A percentile compares a stretch with the other conserved stretches of the same genome.
These are phyloP conservation scores for Tychaedon coryphoeus DNA, from an alignment of 2,113 vertebrate genomes.

Conservation along the genomic window DNA sequence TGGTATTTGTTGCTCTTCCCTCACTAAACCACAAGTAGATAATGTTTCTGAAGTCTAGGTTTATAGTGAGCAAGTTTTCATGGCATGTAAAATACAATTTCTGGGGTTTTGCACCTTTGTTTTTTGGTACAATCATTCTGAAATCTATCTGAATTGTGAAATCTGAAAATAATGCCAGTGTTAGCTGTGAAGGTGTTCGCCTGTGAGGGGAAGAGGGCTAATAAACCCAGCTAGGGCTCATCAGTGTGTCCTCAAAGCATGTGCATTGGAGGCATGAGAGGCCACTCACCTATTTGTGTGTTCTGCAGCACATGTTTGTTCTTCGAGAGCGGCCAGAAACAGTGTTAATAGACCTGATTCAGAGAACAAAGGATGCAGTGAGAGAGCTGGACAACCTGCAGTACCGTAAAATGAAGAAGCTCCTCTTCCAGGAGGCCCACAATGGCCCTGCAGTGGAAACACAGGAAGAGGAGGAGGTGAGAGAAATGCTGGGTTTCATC, in stretches of 20 bases:
- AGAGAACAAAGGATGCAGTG: conserved; percentile 97
- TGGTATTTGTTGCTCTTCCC: background rate
- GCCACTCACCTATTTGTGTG: background rate
- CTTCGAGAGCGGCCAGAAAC: conserved; percentile 92
- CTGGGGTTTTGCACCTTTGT: background rate
- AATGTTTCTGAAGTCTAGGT: background rate
- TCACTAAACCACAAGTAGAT: background rate
- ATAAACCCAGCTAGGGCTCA: background rate
- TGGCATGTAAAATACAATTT: background rate
- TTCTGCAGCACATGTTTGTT: conserved; percentile 92
- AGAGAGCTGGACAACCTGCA: conserved; percentile 98
- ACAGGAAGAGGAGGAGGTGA: conserved; percentile 96
- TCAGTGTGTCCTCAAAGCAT: background rate
- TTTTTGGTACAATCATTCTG: background rate
- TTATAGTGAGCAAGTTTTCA: background rate
- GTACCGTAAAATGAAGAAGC: conserved; percentile 99
- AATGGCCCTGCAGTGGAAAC: conserved; percentile 92
- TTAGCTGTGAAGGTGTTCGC: background rate
- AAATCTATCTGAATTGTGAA: background rate
- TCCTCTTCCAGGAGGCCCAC: conserved; percentile 96
- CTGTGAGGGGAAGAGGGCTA: background rate
- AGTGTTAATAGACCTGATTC: conserved; percentile 95
- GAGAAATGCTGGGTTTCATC: background rate
- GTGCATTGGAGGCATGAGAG: background rate
- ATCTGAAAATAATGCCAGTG: background rate